Evolutionary conservation across 2,888 invertebrate genomes (phyloP), one percentile per base, ranked within the genome.

Genomic region (Eurois occulta): DNA sequence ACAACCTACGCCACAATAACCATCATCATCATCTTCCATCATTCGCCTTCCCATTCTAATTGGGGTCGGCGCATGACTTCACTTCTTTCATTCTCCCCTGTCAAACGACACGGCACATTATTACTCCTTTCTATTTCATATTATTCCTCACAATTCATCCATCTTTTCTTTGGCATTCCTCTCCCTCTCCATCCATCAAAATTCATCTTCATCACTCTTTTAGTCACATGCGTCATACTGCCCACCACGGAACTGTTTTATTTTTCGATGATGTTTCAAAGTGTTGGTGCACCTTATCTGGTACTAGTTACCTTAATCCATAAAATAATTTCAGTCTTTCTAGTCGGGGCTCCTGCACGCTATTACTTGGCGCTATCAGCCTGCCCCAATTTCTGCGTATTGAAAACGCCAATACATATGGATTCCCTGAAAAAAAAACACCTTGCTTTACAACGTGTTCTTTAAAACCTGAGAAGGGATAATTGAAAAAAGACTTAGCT

Each of bases 341-440:
- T 11, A 95, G 72, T 77, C 96, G 91, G 0, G 94, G 93, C 5
- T 96, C 96, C 1, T 90, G 69, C 0, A 91, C 93, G 1, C 77
- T 86, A n/a, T 90, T 92, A 48, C 90, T 87, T 0, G 95, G 90
- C 0, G 95, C 93, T 6, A 92, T 91, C 46, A 96, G 67, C 69
- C 90, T 94, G 0, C 75, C 62, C 96, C 96, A 96, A 80, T 96
- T 96, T 21, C 93, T 92, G 2, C 91, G 91, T 28, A 96, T 10
- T 0, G 96, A 96, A 85, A 96, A 96, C 0, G 95, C 90, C 48
- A 95, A 69, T 72, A 96, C 86, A 83, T 92, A 96, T 72, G 89
- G 89, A 89, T 96, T 96, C 1, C 95, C 96, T 96, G 88, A 58
- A 94, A 93, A 41, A 71, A 41, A 70, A 18, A 21, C 0, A 73